Evolutionary conservation across 2,113 vertebrate genomes (phyloP).

Genomic region (Damaliscus lunatus): DNA sequence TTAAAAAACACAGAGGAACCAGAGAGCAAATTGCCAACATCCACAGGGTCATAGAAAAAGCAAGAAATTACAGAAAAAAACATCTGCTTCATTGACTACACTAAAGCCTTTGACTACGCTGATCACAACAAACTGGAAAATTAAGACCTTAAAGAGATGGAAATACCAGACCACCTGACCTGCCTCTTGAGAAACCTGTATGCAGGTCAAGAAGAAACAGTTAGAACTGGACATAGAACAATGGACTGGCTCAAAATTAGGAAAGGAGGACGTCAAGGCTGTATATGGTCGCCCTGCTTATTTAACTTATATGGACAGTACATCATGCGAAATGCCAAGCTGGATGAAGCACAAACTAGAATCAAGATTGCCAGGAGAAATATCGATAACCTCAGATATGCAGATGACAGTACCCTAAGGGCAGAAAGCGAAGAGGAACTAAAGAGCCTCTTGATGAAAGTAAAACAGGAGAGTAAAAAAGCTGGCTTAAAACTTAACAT

Average conservation of each 20-base stretch:
- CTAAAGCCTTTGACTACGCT: neutral
- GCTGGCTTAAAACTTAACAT: neutral
- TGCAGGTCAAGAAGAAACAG: neutral
- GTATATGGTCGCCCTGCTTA: neutral
- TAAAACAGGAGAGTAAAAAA: neutral
- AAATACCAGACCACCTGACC: neutral
- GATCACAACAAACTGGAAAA: neutral
- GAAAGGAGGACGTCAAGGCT: neutral
- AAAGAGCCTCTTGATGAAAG: neutral
- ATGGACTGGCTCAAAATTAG: neutral
- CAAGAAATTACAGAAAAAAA: neutral
- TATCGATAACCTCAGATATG: neutral
- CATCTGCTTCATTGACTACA: neutral
- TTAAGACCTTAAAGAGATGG: neutral
- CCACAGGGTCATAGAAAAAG: neutral
- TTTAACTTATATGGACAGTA: neutral
- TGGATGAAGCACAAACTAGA: neutral
- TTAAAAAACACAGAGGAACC: neutral
- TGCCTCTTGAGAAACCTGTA: neutral
- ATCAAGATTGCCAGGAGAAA: neutral
- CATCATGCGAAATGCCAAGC: neutral
- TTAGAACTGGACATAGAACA: neutral
- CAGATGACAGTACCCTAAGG: neutral
- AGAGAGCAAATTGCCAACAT: neutral
- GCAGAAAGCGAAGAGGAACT: neutral